Base-by-base conservation (phyloP, 2,113 vertebrate genomes). In the Haliaeetus leucogaster region DNA sequence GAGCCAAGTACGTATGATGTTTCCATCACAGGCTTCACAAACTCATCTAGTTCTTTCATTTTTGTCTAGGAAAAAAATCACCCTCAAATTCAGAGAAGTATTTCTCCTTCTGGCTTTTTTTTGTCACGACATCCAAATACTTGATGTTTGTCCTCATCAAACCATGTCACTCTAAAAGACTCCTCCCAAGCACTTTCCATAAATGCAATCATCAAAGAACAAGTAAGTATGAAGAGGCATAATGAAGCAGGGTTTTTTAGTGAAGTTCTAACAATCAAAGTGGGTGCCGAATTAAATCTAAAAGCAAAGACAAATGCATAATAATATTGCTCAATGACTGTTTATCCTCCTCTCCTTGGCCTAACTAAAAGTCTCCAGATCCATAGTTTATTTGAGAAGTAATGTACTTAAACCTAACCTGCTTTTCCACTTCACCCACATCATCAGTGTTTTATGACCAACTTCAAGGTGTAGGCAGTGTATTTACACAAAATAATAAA, bases 261-360 rank as follows among this genome's bases (percentile, higher is more conserved):
- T 52, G 38, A 77, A n/a, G 56, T 76, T 84, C 61, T 87, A 86
- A 62, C 58, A 65, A 70, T 59, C 68, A 72, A 78, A 90, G 50
- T 34, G 16, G 52, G 42, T 63, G 42, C 36, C 14, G 10, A 82
- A 90, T 83, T 86, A 90, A 91, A 91, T 47, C 50, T 55, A 94
- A 94, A 96, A 96, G 55, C 86, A 94, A 92, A 91, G 78, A 70
- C 70, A 95, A 91, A 85, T 36, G 42, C 65, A 80, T 58, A 91
- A 76, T 73, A 82, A 80, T 87, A 88, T 15, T 62, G 48, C 30
- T 56, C 1, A 1, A n/a, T 43, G 34, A 61, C 40, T 91, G n/a
- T 16, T 86, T 56, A 76, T 53, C 43, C 32, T 93, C 80, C 32
- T 82, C n/a, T 80, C 42, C 42, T 63, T 45, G 42, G 36, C 29